A percentile compares a stretch with the other conserved stretches of the same genome.
Conservation (phyloP, 2,113 vertebrate species). For the Tor tambroides region DNA sequence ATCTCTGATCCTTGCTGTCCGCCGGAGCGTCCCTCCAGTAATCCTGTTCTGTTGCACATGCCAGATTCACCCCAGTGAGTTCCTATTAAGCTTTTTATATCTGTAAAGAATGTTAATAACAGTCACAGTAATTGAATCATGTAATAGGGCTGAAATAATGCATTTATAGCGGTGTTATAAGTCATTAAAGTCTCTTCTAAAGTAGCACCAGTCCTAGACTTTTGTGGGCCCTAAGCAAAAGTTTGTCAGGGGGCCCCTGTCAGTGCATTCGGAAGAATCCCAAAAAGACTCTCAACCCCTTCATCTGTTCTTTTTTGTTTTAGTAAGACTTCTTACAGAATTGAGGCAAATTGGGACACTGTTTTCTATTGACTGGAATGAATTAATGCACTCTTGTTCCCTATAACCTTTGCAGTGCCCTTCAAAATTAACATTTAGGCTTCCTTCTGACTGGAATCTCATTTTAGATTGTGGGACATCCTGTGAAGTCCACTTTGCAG, state of each 20-base stretch:
- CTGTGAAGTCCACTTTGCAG: too few species aligned
- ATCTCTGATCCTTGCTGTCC: neutral
- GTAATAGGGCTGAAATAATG: neutral
- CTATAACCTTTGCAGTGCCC: too few species aligned
- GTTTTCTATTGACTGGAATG: too few species aligned
- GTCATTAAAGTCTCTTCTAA: neutral
- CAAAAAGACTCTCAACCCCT: too few species aligned
- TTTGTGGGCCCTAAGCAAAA: too few species aligned
- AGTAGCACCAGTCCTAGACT: too few species aligned
- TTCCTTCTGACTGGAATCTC: too few species aligned
- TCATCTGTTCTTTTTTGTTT: neutral
- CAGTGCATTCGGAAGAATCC: too few species aligned
- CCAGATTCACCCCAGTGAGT: neutral
- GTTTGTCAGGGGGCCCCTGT: too few species aligned
- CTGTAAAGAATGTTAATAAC: neutral
- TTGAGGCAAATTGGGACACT: too few species aligned
- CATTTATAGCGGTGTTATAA: neutral
- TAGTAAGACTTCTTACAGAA: neutral
- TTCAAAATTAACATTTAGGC: too few species aligned
- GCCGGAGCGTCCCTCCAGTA: slow-evolving; percentile 29
- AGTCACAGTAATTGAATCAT: neutral
- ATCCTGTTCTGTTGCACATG: neutral
- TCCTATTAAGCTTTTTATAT: neutral
- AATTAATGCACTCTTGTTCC: neutral
- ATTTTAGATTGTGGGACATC: too few species aligned